A percentile compares a stretch with the other conserved stretches of the same genome.
Evolutionary conservation across 2,113 vertebrate species (phyloP).

Genomic region (Menura novaehollandiae): DNA sequence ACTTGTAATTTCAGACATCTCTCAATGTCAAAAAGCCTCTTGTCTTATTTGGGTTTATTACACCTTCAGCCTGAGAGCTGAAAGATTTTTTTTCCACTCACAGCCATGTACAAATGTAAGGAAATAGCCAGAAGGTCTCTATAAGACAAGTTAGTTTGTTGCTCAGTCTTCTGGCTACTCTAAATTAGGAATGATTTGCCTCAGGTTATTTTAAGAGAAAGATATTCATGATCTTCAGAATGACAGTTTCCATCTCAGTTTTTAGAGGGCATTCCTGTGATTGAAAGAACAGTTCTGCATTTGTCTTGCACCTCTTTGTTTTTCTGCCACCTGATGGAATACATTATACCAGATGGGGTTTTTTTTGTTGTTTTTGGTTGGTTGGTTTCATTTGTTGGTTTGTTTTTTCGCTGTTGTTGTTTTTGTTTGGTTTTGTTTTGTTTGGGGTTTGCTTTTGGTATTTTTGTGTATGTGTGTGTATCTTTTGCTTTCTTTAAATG

Average conservation of each 20-base stretch:
- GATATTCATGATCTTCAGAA: background rate
- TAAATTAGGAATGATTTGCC: background rate
- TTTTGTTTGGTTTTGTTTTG: accelerated
- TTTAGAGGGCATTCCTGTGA: background rate
- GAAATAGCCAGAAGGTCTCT: background rate
- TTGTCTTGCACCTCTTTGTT: background rate
- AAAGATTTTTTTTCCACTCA: background rate
- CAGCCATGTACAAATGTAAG: background rate
- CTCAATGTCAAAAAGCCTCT: background rate
- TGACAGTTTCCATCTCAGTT: background rate
- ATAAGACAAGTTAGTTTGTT: background rate
- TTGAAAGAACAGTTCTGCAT: background rate
- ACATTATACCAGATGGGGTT: background rate
- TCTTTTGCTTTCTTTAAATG: background rate
- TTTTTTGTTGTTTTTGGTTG: background rate
- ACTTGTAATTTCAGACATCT: constrained; percentile 12
- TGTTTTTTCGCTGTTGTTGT: background rate
- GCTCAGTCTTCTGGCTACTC: background rate
- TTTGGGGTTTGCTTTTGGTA: background rate
- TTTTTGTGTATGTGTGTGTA: background rate
- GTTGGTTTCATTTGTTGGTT: background rate
- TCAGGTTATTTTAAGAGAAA: background rate
- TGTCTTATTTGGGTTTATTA: background rate
- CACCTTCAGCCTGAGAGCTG: background rate
- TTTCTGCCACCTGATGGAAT: background rate